Conservation (phyloP, 1,140 invertebrate species). For the Cherax quadricarinatus region DNA sequence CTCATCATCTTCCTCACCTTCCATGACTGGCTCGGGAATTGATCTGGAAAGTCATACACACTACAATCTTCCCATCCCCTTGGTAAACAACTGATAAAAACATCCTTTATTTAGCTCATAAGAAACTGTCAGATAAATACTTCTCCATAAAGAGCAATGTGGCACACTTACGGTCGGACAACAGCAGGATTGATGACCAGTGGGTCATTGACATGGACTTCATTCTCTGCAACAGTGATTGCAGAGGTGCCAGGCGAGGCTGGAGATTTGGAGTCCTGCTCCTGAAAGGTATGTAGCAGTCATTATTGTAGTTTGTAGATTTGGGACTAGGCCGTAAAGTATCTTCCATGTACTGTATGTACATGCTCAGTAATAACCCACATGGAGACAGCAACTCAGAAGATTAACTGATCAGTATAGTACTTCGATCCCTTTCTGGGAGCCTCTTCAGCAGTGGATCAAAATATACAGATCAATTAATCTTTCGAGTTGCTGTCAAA, state of each 20-base stretch:
- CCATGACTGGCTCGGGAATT: conserved; percentile 58
- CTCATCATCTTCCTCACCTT: conserved; percentile 49
- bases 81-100: too few species aligned
- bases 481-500: too few species aligned
- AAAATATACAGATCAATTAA: too few species aligned
- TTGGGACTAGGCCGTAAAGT: too few species aligned
- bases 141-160: background rate
- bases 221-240: conserved; percentile 14
- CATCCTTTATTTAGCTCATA: too few species aligned
- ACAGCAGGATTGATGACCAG: conserved; percentile 57
- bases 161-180: conserved; percentile 25
- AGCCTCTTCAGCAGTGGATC: too few species aligned
- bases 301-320: background rate
- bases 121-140: too few species aligned
- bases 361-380: too few species aligned
- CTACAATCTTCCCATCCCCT: background rate
- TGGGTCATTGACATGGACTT: conserved; percentile 16
- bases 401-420: too few species aligned
- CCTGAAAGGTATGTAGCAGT: background rate
- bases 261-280: background rate
- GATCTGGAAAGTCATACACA: conserved; percentile 22
- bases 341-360: too few species aligned
- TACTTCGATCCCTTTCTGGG: too few species aligned
- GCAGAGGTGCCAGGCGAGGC: conserved; percentile 4
- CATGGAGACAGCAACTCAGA: too few species aligned